These are phyloP conservation scores for Sesamia nonagrioides DNA, from an alignment of 1,140 invertebrate genomes.

Conservation along the genomic window DNA sequence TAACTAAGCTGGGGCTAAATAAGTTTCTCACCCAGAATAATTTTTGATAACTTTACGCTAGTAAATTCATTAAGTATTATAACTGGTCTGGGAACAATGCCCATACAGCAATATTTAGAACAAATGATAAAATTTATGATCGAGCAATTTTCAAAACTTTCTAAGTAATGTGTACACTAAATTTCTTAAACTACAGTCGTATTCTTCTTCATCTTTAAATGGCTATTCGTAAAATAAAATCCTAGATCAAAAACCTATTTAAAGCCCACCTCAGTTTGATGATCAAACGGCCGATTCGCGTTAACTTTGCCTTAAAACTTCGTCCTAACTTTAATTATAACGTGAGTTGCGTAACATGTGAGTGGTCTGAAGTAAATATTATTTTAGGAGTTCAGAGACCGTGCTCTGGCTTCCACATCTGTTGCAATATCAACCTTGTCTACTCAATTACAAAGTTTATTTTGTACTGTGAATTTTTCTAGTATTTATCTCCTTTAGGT, in stretches of 20 bases:
- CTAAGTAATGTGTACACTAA: not conserved
- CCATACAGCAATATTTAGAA: too few relatives aligned
- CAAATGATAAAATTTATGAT: too few relatives aligned
- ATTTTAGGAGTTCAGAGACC: slow-evolving; percentile 85
- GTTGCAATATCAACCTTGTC: slow-evolving; percentile 65
- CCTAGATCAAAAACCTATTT: slow-evolving; percentile 7
- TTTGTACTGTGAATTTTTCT: slow-evolving; percentile 59
- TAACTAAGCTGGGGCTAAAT: too few relatives aligned
- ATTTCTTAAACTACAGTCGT: not conserved
- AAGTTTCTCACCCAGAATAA: too few relatives aligned
- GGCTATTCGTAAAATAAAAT: not conserved
- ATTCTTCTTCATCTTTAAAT: slow-evolving; percentile 1
- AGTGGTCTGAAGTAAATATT: slow-evolving; percentile 82
- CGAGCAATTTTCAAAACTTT: not conserved
- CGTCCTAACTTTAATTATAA: slow-evolving; percentile 83
- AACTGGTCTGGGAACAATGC: too few relatives aligned
- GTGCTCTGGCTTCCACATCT: slow-evolving; percentile 43
- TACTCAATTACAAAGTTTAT: slow-evolving; percentile 66
- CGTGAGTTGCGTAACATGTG: slow-evolving; percentile 80
- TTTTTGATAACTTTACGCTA: too few relatives aligned
- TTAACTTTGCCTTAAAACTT: slow-evolving; percentile 70
- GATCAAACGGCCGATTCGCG: slow-evolving; percentile 52
- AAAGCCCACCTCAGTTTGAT: slow-evolving; percentile 28
- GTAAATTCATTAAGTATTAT: too few relatives aligned
- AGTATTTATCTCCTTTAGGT: slow-evolving; percentile 64